Base-by-base conservation (phyloP, 2,113 vertebrate genomes). In the Strix uralensis region DNA sequence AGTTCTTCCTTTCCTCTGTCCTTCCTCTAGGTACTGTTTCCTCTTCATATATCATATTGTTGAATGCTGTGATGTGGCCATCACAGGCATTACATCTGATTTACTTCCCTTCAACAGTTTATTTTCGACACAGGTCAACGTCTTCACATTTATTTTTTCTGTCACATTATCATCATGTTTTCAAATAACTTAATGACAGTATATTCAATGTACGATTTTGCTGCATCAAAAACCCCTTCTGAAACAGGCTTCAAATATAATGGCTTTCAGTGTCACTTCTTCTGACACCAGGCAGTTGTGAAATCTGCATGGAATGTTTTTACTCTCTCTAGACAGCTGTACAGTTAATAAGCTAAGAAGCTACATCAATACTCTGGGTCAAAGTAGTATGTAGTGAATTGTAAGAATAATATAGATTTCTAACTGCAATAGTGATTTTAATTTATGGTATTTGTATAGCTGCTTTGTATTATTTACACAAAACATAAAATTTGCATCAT, bases 91-190 rank as follows among this genome's bases (percentile, higher is more conserved):
- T 79, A 54, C 54, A 8, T 27, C 15, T n/a, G 52, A 95, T 66
- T 95, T 88, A 83, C 62, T 73, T 71, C 63, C 61, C 59, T 38
- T 73, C 75, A 71, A 54, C 40, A 73, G 54, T 42, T 94, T 30
- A 80, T 88, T 77, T 90, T 70, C 58, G 52, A 46, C 57, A 55
- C 25, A 59, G 81, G 83, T 49, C 51, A 78, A 59, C 13, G 2
- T 66, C 86, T 82, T 49, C 51, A 61, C 42, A 59, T 85, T 87
- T 72, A 20, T 63, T 87, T 83, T n/a, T 89, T 25, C 70, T 86
- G 58, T 58, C 90, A 95, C 54, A 74, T 95, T 93, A 86, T 51
- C 69, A 88, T 93, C 88, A 71, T 86, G 71, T 55, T 93, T 92
- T 86, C 93, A 90, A 62, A 92, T 54, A 91, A 91, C 66, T 95